Conservation (phyloP, 2,113 vertebrate genomes). For the Zosterops pallidus region DNA sequence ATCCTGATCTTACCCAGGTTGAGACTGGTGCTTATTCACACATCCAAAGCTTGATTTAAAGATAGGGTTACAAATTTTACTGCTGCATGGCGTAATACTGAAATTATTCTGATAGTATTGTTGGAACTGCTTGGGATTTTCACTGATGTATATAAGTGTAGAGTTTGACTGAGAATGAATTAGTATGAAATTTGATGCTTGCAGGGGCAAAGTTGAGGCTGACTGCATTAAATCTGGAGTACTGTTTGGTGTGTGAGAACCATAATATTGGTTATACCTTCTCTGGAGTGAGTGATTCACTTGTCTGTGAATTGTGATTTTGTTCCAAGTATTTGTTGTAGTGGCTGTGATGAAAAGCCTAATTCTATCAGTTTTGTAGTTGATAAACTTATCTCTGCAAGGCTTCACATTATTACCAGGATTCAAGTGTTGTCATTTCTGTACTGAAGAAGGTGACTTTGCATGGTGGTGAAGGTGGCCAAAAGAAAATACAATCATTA, state of each 20-base stretch:
- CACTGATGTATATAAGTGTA: not conserved
- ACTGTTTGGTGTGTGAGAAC: not conserved
- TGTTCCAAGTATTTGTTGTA: not conserved
- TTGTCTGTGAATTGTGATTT: not conserved
- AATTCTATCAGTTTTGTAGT: not conserved
- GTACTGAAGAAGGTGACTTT: not conserved
- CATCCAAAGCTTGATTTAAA: not conserved
- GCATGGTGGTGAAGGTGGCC: not conserved
- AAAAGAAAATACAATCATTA: not conserved
- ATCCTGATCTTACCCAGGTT: not conserved
- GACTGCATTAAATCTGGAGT: not conserved
- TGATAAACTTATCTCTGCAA: not conserved
- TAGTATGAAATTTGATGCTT: not conserved
- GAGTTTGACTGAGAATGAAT: not conserved
- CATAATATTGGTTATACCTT: not conserved
- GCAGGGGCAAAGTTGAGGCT: not conserved
- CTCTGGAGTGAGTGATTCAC: not conserved
- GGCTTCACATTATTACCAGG: not conserved
- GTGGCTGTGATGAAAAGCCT: not conserved
- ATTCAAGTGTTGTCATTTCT: not conserved
- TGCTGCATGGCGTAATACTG: not conserved
- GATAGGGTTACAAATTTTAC: not conserved
- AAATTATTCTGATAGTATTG: not conserved
- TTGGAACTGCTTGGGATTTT: not conserved
- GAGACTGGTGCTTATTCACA: not conserved